phyloP scores from a whole-genome alignment of 2,113 vertebrate species.

The Smithornis capensis region DNA sequence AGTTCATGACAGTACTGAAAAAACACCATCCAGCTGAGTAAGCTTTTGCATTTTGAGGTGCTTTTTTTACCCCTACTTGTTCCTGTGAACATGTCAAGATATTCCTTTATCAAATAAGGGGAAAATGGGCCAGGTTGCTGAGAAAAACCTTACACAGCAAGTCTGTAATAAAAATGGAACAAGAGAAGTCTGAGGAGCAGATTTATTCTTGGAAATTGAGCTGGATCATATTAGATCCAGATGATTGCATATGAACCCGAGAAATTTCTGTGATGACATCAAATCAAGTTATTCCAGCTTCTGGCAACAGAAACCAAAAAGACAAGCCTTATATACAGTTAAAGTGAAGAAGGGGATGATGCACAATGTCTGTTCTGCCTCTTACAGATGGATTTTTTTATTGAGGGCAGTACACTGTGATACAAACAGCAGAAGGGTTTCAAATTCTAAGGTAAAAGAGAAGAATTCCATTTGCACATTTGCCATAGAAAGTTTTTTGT shows the following conservation, averaged over 20 bases:
- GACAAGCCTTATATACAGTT: not conserved
- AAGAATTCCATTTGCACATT: not conserved
- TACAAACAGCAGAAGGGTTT: not conserved
- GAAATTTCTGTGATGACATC: not conserved
- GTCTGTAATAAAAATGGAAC: not conserved
- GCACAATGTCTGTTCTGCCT: not conserved
- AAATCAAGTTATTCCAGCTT: not conserved
- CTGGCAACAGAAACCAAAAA: not conserved
- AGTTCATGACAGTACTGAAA: not conserved
- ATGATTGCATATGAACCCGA: not conserved
- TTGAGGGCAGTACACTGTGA: not conserved
- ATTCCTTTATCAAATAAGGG: not conserved
- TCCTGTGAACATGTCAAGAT: not conserved
- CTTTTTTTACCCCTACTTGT: not conserved
- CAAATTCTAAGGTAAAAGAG: not conserved
- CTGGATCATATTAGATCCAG: not conserved
- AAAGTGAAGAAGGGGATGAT: not conserved
- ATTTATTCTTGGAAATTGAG: not conserved
- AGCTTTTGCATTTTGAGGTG: not conserved
- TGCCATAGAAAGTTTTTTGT: not conserved
- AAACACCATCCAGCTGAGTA: not conserved
- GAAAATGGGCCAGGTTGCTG: not conserved
- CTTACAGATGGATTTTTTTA: not conserved
- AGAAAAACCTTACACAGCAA: slow-evolving; percentile 8
- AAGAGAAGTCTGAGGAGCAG: not conserved